Conservation (phyloP, 2,797 vertebrate genomes). For the Sternotherus odoratus region DNA sequence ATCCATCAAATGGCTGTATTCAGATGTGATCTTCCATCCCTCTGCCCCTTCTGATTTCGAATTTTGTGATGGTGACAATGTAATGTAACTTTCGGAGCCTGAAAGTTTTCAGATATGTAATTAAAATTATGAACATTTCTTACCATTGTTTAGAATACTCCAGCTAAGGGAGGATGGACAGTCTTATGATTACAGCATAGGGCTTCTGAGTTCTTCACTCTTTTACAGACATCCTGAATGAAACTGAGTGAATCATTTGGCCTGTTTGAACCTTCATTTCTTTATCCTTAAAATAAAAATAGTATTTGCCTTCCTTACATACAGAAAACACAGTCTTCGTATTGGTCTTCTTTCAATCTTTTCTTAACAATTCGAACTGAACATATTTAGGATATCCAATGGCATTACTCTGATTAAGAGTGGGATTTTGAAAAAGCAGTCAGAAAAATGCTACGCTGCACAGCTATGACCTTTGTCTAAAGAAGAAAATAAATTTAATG, state of each 20-base stretch:
- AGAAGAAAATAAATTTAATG: not conserved
- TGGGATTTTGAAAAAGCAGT: not conserved
- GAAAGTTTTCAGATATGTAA: not conserved
- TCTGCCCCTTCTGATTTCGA: not conserved
- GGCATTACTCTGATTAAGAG: fast-evolving
- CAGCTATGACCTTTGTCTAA: not conserved
- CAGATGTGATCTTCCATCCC: fast-evolving
- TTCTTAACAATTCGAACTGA: not conserved
- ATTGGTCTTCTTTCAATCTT: not conserved
- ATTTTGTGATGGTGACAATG: not conserved
- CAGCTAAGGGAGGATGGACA: not conserved
- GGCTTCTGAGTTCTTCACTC: not conserved
- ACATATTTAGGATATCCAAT: fast-evolving
- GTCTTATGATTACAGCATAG: not conserved
- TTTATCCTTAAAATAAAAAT: not conserved
- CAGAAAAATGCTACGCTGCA: not conserved
- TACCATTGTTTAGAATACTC: fast-evolving
- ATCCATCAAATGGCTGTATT: not conserved
- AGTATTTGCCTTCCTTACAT: not conserved
- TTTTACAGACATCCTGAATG: not conserved
- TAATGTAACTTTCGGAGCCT: not conserved
- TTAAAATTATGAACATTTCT: not conserved
- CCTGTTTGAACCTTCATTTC: not conserved
- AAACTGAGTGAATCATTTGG: not conserved
- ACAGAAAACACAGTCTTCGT: not conserved